phyloP scores from a whole-genome alignment of 2,797 vertebrate genomes.

The Eulemur mongoz region DNA sequence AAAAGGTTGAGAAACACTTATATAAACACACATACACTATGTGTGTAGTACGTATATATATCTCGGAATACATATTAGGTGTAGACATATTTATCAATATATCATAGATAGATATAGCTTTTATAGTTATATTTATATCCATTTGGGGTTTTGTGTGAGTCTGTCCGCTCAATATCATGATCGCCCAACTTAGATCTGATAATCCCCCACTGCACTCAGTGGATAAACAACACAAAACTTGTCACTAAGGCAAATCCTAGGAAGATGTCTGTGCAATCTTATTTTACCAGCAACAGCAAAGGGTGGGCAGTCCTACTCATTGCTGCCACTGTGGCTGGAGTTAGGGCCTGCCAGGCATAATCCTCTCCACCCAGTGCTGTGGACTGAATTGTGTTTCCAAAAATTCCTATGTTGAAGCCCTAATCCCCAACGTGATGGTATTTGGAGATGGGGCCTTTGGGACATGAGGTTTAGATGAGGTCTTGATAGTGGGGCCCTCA shows the following conservation, averaged over 20 bases:
- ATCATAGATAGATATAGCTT: neutral
- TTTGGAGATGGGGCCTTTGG: neutral
- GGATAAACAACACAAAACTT: neutral
- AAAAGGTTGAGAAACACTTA: neutral
- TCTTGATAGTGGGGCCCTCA: neutral
- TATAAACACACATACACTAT: neutral
- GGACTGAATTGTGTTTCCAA: neutral
- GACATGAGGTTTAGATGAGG: neutral
- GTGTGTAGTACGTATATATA: neutral
- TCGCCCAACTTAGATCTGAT: neutral
- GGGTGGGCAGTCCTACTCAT: neutral
- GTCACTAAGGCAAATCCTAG: neutral
- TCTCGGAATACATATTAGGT: neutral
- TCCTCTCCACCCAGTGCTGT: neutral
- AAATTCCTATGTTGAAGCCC: neutral
- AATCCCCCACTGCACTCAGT: neutral
- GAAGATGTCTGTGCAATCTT: neutral
- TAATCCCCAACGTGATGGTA: neutral
- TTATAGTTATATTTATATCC: neutral
- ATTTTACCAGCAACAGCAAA: neutral
- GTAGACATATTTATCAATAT: neutral
- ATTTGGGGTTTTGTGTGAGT: neutral
- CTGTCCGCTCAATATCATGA: neutral
- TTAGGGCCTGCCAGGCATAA: neutral
- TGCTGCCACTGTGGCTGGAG: neutral